Evolutionary conservation across 1,140 invertebrate genomes (phyloP).

Genomic region (Drosophila biarmipes): DNA sequence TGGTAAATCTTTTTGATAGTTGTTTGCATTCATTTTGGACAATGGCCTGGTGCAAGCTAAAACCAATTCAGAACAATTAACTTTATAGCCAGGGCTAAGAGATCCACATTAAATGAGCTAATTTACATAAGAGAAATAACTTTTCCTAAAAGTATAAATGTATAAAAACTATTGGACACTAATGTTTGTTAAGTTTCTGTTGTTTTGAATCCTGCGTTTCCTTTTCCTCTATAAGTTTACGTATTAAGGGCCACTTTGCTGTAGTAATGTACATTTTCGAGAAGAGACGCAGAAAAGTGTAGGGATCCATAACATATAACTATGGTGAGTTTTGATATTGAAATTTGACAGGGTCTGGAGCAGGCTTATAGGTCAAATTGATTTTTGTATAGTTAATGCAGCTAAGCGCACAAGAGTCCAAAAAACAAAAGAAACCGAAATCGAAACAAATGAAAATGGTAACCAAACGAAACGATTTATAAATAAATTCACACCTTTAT

Average conservation of each 20-base stretch:
- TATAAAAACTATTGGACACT: constrained; percentile 37
- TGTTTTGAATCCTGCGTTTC: constrained; percentile 27
- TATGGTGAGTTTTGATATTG: constrained; percentile 72
- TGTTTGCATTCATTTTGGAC: constrained; percentile 37
- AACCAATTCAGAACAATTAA: constrained; percentile 15
- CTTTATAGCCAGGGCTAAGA: constrained; percentile 1
- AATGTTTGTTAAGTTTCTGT: constrained; percentile 47
- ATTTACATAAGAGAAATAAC: constrained; percentile 20
- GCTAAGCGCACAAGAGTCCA: constrained; percentile 78
- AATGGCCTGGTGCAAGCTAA: constrained; percentile 50
- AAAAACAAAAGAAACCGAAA: constrained; percentile 23
- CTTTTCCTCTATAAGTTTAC: constrained; percentile 16
- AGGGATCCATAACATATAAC: constrained; percentile 26
- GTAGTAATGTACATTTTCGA: constrained; percentile 26
- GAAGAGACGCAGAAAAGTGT: constrained; percentile 20
- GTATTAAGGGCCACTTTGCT: constrained; percentile 14
- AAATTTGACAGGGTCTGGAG: constrained; percentile 59
- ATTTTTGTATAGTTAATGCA: constrained; percentile 73
- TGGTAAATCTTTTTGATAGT: constrained; percentile 62
- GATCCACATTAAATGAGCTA: not conserved
- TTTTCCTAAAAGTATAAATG: constrained; percentile 35
- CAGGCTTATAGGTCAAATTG: constrained; percentile 54
- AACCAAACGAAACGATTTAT: constrained; percentile 36
- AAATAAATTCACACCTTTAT: constrained; percentile 49
- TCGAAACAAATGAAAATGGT: constrained; percentile 5